These are phyloP conservation scores for Smutsia gigantea DNA, from an alignment of 2,797 vertebrate species.

Conservation along the genomic window DNA sequence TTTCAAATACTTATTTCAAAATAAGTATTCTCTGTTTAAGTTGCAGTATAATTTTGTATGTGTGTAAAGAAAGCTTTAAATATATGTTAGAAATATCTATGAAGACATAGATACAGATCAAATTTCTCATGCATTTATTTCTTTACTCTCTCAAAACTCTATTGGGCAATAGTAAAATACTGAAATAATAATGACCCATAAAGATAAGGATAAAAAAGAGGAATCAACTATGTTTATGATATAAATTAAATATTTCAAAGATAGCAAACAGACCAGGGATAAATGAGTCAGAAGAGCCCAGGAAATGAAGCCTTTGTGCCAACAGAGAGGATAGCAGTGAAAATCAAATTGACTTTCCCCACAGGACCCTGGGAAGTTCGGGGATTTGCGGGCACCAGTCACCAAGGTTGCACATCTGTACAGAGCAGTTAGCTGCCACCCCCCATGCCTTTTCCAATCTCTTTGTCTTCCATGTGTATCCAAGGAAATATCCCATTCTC, in stretches of 20 bases:
- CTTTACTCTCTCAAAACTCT: neutral
- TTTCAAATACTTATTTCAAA: conserved; percentile 42
- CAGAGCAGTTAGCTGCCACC: neutral
- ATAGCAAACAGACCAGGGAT: neutral
- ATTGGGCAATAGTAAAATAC: neutral
- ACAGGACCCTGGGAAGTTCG: neutral
- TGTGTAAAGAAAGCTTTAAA: neutral
- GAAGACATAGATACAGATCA: neutral
- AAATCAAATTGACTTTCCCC: conserved; percentile 20
- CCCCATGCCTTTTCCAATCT: conserved; percentile 60
- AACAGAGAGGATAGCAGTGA: neutral
- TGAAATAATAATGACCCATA: neutral
- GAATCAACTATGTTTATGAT: neutral
- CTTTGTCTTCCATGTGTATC: conserved; percentile 45
- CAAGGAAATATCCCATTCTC: conserved; percentile 33
- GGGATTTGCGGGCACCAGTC: neutral
- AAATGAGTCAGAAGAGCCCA: neutral
- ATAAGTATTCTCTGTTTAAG: neutral
- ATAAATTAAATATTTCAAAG: neutral
- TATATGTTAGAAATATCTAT: neutral
- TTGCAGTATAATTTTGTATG: neutral
- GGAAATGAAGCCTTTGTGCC: neutral
- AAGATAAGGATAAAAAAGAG: neutral
- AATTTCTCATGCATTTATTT: neutral
- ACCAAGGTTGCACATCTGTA: conserved; percentile 40